These are phyloP conservation scores for Aricia artaxerxes DNA, from an alignment of 2,888 invertebrate species.

Conservation along the genomic window DNA sequence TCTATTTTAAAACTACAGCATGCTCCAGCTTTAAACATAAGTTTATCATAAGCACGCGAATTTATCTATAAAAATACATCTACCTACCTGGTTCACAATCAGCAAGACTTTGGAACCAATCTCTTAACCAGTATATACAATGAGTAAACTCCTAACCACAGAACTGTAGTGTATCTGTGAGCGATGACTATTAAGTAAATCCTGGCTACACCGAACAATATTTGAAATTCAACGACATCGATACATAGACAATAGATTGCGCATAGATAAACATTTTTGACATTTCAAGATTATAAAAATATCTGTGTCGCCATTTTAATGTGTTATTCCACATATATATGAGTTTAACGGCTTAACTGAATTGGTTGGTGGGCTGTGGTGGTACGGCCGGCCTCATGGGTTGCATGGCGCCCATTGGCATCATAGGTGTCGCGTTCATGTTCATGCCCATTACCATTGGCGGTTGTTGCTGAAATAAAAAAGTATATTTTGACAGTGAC, in stretches of 20 bases:
- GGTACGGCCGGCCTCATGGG: conserved; percentile 70
- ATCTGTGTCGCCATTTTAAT: conserved; percentile 23
- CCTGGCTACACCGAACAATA: conserved; percentile 28
- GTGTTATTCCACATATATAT: conserved; percentile 16
- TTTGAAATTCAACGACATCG: conserved; percentile 29
- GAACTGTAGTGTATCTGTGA: conserved; percentile 31
- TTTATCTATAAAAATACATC: conserved; percentile 31
- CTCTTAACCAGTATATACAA: conserved; percentile 37
- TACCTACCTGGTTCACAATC: conserved; percentile 40
- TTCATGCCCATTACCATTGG: conserved; percentile 75
- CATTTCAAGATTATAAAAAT: conserved; percentile 28
- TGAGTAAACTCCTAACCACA: conserved; percentile 31
- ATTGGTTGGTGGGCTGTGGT: conserved; percentile 69
- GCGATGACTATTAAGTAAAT: conserved; percentile 40
- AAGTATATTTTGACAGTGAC: not conserved
- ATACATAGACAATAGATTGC: conserved; percentile 29
- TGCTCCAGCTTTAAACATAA: conserved; percentile 23
- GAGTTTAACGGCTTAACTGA: conserved; percentile 61
- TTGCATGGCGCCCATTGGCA: conserved; percentile 60
- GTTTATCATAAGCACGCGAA: conserved; percentile 20
- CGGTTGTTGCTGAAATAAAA: conserved; percentile 69
- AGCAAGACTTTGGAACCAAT: conserved; percentile 35
- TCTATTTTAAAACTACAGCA: conserved; percentile 8
- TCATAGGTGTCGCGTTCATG: conserved; percentile 64
- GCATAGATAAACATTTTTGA: conserved; percentile 28